A percentile compares a stretch with the other conserved stretches of the same genome.
Evolutionary conservation across 1,140 invertebrate species (phyloP).

Genomic region (Orius insidiosus): DNA sequence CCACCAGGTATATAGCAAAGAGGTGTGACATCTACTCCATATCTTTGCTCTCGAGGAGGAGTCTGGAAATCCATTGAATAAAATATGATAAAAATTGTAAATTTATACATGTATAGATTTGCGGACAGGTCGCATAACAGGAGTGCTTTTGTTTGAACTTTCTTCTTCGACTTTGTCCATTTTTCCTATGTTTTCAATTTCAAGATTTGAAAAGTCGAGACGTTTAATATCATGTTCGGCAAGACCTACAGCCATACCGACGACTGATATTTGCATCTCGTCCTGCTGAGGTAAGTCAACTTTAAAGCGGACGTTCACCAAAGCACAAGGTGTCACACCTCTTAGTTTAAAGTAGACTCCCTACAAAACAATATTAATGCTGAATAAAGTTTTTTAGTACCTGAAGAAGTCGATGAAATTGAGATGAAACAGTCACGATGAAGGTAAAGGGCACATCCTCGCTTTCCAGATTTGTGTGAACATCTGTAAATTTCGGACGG

Average conservation of each 20-base stretch:
- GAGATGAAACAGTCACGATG: slow-evolving; percentile 32
- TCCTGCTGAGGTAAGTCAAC: slow-evolving; percentile 71
- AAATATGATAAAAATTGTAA: neutral
- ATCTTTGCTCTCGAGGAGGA: slow-evolving; percentile 38
- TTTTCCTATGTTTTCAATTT: neutral
- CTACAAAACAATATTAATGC: slow-evolving; percentile 36
- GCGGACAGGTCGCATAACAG: slow-evolving; percentile 9
- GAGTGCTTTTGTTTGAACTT: slow-evolving; percentile 19
- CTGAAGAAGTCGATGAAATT: slow-evolving; percentile 47
- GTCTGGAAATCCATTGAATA: slow-evolving; percentile 27
- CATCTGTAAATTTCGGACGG: slow-evolving; percentile 63
- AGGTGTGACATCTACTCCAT: slow-evolving; percentile 72
- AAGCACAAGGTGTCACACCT: slow-evolving; percentile 62
- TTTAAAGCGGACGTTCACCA: slow-evolving; percentile 59
- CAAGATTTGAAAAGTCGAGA: slow-evolving; percentile 7
- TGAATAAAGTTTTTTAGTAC: slow-evolving; percentile 26
- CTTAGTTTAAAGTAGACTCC: slow-evolving; percentile 73
- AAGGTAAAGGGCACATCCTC: slow-evolving; percentile 34
- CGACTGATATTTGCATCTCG: slow-evolving; percentile 70
- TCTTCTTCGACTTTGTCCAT: slow-evolving; percentile 40
- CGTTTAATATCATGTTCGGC: slow-evolving; percentile 34
- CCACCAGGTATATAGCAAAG: slow-evolving; percentile 64
- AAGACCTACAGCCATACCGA: slow-evolving; percentile 53
- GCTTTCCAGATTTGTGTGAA: slow-evolving; percentile 69
- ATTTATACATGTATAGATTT: slow-evolving; percentile 18